Evolutionary conservation across 2,113 vertebrate species (phyloP).

Genomic region (Antechinus flavipes): DNA sequence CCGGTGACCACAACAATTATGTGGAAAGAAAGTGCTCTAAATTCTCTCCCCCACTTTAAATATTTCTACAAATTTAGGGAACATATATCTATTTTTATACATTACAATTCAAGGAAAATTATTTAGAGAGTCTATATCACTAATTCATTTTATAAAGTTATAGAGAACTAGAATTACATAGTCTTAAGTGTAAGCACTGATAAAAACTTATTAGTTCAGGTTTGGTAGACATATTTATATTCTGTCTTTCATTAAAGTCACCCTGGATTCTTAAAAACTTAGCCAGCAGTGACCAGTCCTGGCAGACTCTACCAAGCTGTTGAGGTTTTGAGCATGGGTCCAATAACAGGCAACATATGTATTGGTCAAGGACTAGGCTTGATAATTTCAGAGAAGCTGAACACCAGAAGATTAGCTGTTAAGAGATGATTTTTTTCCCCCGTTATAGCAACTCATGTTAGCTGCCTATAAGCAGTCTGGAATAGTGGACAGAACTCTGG

Average conservation of each 20-base stretch:
- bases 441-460: neutral
- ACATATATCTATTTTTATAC: neutral
- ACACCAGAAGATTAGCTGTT: neutral
- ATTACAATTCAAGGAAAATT: neutral
- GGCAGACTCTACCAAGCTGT: neutral
- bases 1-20: constrained; percentile 18
- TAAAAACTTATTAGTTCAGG: neutral
- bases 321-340: neutral
- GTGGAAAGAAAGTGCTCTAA: constrained; percentile 37
- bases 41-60: constrained; percentile 34
- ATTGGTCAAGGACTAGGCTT: neutral
- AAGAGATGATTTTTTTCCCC: neutral
- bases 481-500: neutral
- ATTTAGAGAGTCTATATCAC: neutral
- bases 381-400: neutral
- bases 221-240: neutral
- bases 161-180: constrained; percentile 12
- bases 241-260: neutral
- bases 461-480: neutral
- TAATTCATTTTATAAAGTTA: constrained; percentile 37
- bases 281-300: neutral
- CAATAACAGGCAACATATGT: neutral
- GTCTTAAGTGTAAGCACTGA: neutral
- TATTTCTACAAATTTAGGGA: constrained; percentile 44
- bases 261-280: neutral